phyloP scores from a whole-genome alignment of 2,888 invertebrate genomes.

The Tortrix viridana region DNA sequence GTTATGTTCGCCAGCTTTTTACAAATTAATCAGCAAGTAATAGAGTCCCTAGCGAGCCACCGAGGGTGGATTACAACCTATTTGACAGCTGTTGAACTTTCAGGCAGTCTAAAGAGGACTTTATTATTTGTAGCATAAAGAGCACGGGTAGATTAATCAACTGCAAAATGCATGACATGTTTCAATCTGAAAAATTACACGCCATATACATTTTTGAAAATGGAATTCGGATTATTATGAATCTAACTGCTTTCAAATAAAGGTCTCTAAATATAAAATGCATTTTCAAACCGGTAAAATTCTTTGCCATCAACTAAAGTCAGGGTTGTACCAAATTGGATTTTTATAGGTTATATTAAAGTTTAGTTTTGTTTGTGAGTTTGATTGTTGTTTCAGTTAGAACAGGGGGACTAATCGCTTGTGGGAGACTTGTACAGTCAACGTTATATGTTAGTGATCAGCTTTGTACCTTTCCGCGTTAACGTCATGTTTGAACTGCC shows the following conservation, averaged over 20 bases:
- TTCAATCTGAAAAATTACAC: conserved; percentile 22
- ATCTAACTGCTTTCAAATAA: background rate
- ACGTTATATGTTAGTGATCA: no score
- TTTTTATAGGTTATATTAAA: conserved; percentile 11
- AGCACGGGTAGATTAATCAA: background rate
- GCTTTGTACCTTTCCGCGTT: no score
- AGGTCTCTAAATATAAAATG: background rate
- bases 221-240: background rate
- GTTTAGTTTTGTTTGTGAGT: conserved; percentile 17
- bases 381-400: conserved; percentile 39
- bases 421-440: conserved; percentile 59
- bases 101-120: background rate
- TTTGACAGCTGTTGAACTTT: background rate
- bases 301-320: conserved; percentile 15
- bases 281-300: conserved; percentile 2
- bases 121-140: background rate
- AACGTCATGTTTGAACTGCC: no score
- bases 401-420: conserved; percentile 69
- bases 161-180: background rate
- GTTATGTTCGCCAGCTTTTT: conserved; percentile 47
- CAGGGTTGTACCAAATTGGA: background rate
- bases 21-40: conserved; percentile 58
- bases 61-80: conserved; percentile 28
- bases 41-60: conserved; percentile 39
- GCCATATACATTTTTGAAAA: conserved; percentile 15